Base-by-base conservation (phyloP, 2,888 invertebrate species). In the Xylocampa areola region DNA sequence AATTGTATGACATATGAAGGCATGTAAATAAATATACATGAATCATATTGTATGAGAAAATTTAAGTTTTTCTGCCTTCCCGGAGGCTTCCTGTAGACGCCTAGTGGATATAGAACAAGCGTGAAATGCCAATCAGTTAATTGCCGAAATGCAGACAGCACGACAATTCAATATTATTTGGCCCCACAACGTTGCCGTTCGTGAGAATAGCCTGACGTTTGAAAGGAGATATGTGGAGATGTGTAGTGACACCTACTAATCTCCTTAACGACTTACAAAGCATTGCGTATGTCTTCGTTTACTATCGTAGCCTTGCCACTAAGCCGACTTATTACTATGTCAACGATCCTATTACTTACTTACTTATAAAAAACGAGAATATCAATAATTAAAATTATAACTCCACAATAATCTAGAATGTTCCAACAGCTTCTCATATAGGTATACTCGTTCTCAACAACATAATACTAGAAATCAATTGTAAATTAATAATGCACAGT, bases 211-310 rank as follows among this genome's bases (percentile, higher is more conserved):
- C 8, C 25, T 10, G 10, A 5, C 36, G 29, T 17, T 37, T 36
- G 19, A 49, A 36, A 60, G 40, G 11, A 29, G n/a, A 49, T 19
- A 62, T 39, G 50, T 35, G 35, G 37, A 49, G 44, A 47, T 52
- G 13, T 41, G 40, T 37, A 29, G 21, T 51, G 50, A 53, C 57
- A 49, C 13, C 39, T 43, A 39, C 41, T 73, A 73, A 73, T 73
- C 71, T 52, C n/a, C 71, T 73, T 73, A 73, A 29, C 45, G 47
- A 59, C 64, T 73, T 70, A 73, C 57, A 59, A 48, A 40, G 53
- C 27, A 60, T 49, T 58, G 61, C 58, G 61, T 73, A 70, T 64
- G 71, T 68, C 68, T 73, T 70, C 70, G 53, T 37, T 32, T 37
- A 35, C 27, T 6, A 27, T 35, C 39, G 36, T 33, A 68, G 36